These are phyloP conservation scores for Psilanteris sp. DNA, from an alignment of 1,140 invertebrate species.

Conservation along the genomic window DNA sequence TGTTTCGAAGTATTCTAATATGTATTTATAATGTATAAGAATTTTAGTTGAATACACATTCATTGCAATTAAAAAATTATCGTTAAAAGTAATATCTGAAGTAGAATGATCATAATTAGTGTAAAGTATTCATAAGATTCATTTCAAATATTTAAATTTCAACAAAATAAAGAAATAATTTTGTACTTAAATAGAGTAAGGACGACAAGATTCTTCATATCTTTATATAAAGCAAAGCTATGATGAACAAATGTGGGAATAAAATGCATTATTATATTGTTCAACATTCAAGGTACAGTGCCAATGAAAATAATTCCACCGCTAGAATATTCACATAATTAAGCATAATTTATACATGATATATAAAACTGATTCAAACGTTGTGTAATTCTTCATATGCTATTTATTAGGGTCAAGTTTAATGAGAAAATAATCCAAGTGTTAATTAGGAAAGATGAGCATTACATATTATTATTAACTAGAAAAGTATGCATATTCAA, in stretches of 20 bases:
- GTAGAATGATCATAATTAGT: constrained; percentile 46
- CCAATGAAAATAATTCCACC: constrained; percentile 41
- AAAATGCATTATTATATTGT: constrained; percentile 59
- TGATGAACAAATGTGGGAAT: constrained; percentile 61
- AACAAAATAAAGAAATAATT: constrained; percentile 45
- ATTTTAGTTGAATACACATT: too few relatives aligned
- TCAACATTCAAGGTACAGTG: constrained; percentile 36
- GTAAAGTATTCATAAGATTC: constrained; percentile 44
- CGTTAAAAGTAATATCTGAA: constrained; percentile 47
- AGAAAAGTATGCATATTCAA: too few relatives aligned
- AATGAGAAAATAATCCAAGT: constrained; percentile 28
- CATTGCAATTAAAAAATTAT: too few relatives aligned
- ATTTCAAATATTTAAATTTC: constrained; percentile 52
- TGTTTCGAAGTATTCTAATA: too few relatives aligned
- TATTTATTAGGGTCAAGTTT: constrained; percentile 63
- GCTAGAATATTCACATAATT: constrained; percentile 30
- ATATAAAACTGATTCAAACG: constrained; percentile 50
- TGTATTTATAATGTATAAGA: too few relatives aligned
- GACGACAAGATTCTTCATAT: constrained; percentile 66
- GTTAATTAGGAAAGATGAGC: constrained; percentile 21
- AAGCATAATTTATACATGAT: constrained; percentile 57
- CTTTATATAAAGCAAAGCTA: constrained; percentile 47
- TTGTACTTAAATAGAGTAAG: constrained; percentile 62
- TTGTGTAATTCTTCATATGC: constrained; percentile 28
- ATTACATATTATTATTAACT: too few relatives aligned